Evolutionary conservation across 2,113 vertebrate genomes (phyloP).

Genomic region (Naja naja): DNA sequence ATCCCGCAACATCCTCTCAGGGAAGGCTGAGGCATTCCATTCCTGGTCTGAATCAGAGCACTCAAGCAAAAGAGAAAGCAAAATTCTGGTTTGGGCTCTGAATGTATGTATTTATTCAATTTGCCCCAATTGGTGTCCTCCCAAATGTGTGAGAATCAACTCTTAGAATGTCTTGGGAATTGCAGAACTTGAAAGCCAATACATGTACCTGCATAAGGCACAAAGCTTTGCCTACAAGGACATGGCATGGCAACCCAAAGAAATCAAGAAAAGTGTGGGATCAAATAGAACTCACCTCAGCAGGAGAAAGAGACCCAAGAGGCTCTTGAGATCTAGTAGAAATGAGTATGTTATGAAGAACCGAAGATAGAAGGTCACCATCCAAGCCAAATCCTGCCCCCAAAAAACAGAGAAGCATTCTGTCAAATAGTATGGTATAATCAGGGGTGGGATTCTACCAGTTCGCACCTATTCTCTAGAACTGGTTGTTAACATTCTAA

Average conservation of each 20-base stretch:
- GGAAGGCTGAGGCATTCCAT: too few relatives aligned
- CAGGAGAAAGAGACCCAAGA: constrained; percentile 70
- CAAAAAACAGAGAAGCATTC: neutral
- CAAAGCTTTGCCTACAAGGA: neutral
- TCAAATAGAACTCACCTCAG: constrained; percentile 66
- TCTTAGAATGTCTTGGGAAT: neutral
- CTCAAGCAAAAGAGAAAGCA: neutral
- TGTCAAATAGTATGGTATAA: neutral
- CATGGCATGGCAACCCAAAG: neutral
- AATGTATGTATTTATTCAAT: neutral
- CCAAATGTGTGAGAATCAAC: neutral
- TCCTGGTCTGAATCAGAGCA: neutral
- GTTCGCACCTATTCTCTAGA: too few relatives aligned
- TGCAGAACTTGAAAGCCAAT: neutral
- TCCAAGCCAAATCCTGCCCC: constrained; percentile 77
- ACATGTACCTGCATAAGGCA: neutral
- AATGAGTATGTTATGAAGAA: constrained; percentile 71
- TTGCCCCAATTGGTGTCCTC: neutral
- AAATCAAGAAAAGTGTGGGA: neutral
- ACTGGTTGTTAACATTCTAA: too few relatives aligned
- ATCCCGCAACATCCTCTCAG: neutral
- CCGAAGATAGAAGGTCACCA: constrained; percentile 75
- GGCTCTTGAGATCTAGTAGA: constrained; percentile 67
- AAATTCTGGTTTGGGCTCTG: neutral
- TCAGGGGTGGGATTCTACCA: too few relatives aligned